Conservation (phyloP, 1,140 invertebrate species). For the Drosophila leontia region DNA sequence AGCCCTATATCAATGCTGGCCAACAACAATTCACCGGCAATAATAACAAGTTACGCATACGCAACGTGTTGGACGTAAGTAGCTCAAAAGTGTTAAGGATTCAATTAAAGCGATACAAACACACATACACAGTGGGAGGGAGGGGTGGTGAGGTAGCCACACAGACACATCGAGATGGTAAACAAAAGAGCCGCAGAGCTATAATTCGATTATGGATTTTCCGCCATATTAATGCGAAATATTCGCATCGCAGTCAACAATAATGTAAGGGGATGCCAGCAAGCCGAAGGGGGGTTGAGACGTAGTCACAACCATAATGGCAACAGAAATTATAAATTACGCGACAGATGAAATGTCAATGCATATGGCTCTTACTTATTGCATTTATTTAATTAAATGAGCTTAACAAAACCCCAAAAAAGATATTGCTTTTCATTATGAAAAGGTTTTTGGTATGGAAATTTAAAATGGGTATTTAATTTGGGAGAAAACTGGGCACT, state of each 20-base stretch:
- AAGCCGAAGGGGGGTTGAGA: neutral
- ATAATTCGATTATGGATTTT: slow-evolving; percentile 83
- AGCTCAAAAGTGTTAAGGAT: slow-evolving; percentile 83
- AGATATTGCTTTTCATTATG: neutral
- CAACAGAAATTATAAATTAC: slow-evolving; percentile 83
- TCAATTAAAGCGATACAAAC: slow-evolving; percentile 82
- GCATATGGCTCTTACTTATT: slow-evolving; percentile 69
- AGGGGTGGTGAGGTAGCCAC: neutral
- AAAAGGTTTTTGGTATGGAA: neutral
- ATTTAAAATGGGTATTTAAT: neutral
- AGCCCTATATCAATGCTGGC: slow-evolving; percentile 45
- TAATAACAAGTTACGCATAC: slow-evolving; percentile 79
- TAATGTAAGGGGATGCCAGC: slow-evolving; percentile 40
- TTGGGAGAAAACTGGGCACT: too few species aligned
- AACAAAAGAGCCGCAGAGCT: slow-evolving; percentile 78
- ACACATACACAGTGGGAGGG: slow-evolving; percentile 24
- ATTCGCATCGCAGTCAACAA: slow-evolving; percentile 76
- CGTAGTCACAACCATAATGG: slow-evolving; percentile 65
- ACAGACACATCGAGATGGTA: slow-evolving; percentile 50
- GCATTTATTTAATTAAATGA: slow-evolving; percentile 80
- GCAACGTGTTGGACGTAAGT: slow-evolving; percentile 80
- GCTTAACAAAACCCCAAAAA: slow-evolving; percentile 38
- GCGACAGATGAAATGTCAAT: slow-evolving; percentile 82
- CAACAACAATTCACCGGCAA: slow-evolving; percentile 47
- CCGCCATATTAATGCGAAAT: slow-evolving; percentile 83